Base-by-base conservation (phyloP, 2,888 invertebrate genomes). In the Cataglyphis albicans region DNA sequence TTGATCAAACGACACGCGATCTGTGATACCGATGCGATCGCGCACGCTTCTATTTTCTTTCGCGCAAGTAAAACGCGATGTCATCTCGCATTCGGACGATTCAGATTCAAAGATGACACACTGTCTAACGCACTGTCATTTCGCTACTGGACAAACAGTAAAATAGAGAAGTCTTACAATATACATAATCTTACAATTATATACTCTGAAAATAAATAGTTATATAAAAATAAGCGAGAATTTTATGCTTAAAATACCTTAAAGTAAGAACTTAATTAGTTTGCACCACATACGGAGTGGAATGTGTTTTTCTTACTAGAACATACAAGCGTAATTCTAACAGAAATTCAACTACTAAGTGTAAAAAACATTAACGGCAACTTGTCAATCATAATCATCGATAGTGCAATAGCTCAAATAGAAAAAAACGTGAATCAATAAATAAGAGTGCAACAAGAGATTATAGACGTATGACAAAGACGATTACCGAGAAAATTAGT, bases 181-280 rank as follows among this genome's bases (percentile, higher is more conserved):
- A 85, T 84, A 75, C 25, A 59, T 83, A 85, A 89, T 48, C 48
- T 90, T 91, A 91, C 75, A 90, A 89, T 90, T 91, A 92, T 84
- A 48, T 48, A 48, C 48, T 87, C 86, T 89, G 92, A 92, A 92
- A 94, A 94, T 94, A 94, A 93, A 94, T 93, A 93, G 91, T 93
- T 94, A 94, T 94, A 94, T 92, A 93, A 94, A 94, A 94, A 94
- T 94, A 94, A 93, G 94, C 93, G 92, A 93, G 91, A 92, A 93
- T 93, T 93, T 92, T 82, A 93, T 93, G 92, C 93, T 91, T 92
- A 92, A 91, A 91, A 92, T 91, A 93, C 90, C 92, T 90, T 93
- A 93, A 44, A 86, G 87, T 90, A 88, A 88, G 89, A 92, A 91
- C 91, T 92, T 92, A 93, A 92, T 92, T 91, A 92, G 87, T 93